phyloP scores from a whole-genome alignment of 1,140 invertebrate species.

The Venturia canescens region DNA sequence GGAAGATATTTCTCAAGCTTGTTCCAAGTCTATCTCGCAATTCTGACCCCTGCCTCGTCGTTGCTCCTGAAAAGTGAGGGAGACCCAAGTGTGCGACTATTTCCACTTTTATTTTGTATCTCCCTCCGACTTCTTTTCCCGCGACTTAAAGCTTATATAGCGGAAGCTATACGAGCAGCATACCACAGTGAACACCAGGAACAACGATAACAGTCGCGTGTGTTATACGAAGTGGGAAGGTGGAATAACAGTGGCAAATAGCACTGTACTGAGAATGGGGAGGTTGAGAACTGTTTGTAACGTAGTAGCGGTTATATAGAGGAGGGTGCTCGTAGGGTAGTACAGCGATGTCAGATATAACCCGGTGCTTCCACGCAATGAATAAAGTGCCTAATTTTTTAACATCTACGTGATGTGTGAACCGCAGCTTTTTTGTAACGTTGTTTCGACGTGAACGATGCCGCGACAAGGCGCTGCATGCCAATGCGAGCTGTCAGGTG shows the following conservation, averaged over 20 bases:
- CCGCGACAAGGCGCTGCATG: not conserved
- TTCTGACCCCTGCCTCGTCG: not conserved
- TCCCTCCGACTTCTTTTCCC: constrained; percentile 29
- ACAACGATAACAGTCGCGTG: constrained; percentile 4
- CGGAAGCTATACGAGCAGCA: constrained; percentile 25
- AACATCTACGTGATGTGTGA: constrained; percentile 43
- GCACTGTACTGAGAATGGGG: not conserved
- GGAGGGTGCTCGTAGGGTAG: not conserved
- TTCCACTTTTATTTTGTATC: constrained; percentile 37
- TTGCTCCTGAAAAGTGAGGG: constrained; percentile 18
- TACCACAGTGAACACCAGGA: not conserved
- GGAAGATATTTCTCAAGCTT: constrained; percentile 14
- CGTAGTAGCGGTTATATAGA: not conserved
- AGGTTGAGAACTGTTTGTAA: constrained; percentile 18
- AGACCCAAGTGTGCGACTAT: constrained; percentile 35
- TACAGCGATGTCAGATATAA: constrained; percentile 26
- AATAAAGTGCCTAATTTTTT: constrained; percentile 42
- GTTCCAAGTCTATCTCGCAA: constrained; percentile 26
- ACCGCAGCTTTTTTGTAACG: constrained; percentile 8
- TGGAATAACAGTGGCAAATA: constrained; percentile 31
- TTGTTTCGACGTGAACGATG: constrained; percentile 15
- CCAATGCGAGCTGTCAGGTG: not conserved
- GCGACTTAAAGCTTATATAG: constrained; percentile 3
- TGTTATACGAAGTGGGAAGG: constrained; percentile 13
- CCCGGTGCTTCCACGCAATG: constrained; percentile 9